phyloP scores from a whole-genome alignment of 2,113 vertebrate genomes.

The Apaloderma vittatum region DNA sequence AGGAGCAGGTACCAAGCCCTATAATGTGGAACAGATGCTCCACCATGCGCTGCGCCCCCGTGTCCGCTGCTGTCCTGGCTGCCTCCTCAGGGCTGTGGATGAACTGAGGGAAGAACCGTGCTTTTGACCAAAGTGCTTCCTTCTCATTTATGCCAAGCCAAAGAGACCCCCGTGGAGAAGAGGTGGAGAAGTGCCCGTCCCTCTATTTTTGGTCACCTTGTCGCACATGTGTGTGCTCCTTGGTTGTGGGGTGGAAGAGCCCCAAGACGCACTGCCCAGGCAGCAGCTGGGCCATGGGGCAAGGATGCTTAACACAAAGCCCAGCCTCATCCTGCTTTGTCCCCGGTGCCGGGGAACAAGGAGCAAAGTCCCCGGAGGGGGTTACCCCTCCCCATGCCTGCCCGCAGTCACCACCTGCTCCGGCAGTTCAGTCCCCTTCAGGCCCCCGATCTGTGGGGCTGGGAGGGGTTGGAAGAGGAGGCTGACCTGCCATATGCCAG shows the following conservation, averaged over 20 bases:
- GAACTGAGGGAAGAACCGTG: not conserved
- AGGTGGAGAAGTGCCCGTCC: not conserved
- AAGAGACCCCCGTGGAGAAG: not conserved
- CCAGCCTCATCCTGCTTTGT: not conserved
- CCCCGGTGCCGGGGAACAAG: too few species aligned
- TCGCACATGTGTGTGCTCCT: not conserved
- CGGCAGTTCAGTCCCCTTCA: not conserved
- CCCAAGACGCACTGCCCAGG: not conserved
- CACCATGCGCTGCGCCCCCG: rapidly evolving
- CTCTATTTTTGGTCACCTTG: not conserved
- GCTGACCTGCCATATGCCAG: not conserved
- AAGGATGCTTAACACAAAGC: not conserved
- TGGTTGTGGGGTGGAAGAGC: not conserved
- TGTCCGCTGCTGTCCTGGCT: not conserved
- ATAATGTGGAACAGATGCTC: not conserved
- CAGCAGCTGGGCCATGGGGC: not conserved
- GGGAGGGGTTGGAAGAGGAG: not conserved
- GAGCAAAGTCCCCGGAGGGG: not conserved
- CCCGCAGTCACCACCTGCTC: not conserved
- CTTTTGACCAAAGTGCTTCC: not conserved
- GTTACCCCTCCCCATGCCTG: not conserved
- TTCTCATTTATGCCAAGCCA: not conserved
- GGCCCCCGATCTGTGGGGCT: not conserved
- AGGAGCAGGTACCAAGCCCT: not conserved
- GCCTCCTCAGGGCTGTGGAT: not conserved